Evolutionary conservation across 2,888 invertebrate species (phyloP).

Genomic region (Tineola bisselliella): DNA sequence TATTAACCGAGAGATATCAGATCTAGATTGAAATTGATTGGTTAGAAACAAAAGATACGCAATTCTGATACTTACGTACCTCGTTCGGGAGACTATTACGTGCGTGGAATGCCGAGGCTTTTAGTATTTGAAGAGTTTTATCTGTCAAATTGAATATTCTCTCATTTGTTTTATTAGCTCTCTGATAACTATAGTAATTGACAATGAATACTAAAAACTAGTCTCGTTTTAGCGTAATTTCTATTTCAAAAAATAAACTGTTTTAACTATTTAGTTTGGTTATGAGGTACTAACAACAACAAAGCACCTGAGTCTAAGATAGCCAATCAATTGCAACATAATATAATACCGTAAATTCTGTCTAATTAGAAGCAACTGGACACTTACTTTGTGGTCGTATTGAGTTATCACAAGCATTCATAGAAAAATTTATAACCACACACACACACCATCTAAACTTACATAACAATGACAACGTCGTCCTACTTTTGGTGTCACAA

Average conservation of each 20-base stretch:
- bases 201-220: too few species aligned
- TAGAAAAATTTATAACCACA: too few species aligned
- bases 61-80: not conserved
- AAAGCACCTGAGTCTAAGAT: not conserved
- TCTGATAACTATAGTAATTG: too few species aligned
- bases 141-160: too few species aligned
- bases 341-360: not conserved
- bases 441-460: too few species aligned
- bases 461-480: too few species aligned
- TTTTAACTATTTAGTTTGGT: not conserved
- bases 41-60: slow-evolving; percentile 1
- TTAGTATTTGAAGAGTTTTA: too few species aligned
- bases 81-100: not conserved
- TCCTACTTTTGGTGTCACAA: too few species aligned
- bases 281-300: not conserved
- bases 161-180: too few species aligned
- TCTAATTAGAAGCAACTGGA: not conserved
- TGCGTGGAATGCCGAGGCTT: slow-evolving; percentile 3
- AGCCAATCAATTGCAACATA: not conserved
- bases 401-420: not conserved
- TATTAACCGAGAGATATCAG: too few species aligned
- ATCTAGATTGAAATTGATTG: slow-evolving; percentile 1
- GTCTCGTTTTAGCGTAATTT: not conserved
- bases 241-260: not conserved
- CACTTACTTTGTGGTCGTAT: not conserved